Evolutionary conservation across 2,888 invertebrate genomes (phyloP).

Genomic region (Phragmatobia fuliginosa): DNA sequence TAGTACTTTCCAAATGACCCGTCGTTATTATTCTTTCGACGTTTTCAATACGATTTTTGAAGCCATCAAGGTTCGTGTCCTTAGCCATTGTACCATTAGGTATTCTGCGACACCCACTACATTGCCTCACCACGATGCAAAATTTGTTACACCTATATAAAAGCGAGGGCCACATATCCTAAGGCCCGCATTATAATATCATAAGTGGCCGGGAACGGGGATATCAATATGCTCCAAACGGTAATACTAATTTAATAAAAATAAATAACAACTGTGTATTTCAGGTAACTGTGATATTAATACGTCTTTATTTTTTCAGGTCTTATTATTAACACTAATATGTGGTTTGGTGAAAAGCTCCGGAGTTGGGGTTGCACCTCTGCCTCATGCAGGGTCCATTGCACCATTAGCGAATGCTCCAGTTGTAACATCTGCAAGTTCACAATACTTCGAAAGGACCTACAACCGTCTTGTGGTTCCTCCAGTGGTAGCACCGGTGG

Average conservation of each 20-base stretch:
- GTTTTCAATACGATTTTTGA: constrained; percentile 84
- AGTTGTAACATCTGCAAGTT: constrained; percentile 89
- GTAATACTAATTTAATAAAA: constrained; percentile 54
- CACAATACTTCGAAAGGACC: constrained; percentile 89
- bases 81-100: constrained; percentile 83
- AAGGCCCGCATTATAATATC: constrained; percentile 80
- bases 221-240: constrained; percentile 71
- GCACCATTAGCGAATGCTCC: constrained; percentile 66
- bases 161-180: constrained; percentile 80
- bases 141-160: constrained; percentile 86
- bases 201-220: constrained; percentile 68
- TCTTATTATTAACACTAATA: constrained; percentile 60
- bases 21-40: constrained; percentile 81
- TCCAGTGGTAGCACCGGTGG: constrained; percentile 33
- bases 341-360: constrained; percentile 68
- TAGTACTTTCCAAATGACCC: constrained; percentile 76
- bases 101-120: constrained; percentile 79
- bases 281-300: constrained; percentile 11
- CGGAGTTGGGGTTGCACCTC: constrained; percentile 56
- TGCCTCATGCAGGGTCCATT: constrained; percentile 29
- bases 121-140: constrained; percentile 84
- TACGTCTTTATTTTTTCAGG: constrained; percentile 60
- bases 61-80: constrained; percentile 83
- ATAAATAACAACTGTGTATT: constrained; percentile 24
- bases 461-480: constrained; percentile 85